Evolutionary conservation across 2,888 invertebrate genomes (phyloP).

Genomic region (Tupiocoris notatus): DNA sequence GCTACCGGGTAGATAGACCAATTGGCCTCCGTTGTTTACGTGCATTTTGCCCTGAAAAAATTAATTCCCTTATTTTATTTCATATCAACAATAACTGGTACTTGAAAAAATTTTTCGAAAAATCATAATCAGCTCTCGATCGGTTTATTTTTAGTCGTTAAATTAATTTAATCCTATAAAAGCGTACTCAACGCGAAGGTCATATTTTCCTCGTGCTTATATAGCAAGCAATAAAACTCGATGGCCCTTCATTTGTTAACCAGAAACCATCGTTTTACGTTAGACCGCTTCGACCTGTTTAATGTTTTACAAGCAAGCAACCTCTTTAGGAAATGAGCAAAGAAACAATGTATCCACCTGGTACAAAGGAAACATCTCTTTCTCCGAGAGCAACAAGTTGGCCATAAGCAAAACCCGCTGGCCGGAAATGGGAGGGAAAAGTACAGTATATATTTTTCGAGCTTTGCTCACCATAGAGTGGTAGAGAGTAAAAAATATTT

Average conservation of each 20-base stretch:
- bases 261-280: background rate
- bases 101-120: too few species aligned
- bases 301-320: background rate
- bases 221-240: background rate
- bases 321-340: background rate
- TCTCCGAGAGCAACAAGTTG: conserved; percentile 15
- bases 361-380: background rate
- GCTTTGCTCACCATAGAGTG: background rate
- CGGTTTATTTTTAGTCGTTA: too few species aligned
- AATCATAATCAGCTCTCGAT: too few species aligned
- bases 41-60: too few species aligned
- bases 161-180: too few species aligned
- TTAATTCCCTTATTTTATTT: too few species aligned
- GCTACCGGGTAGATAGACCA: too few species aligned
- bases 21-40: too few species aligned
- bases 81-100: too few species aligned
- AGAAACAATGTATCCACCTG: conserved; percentile 16
- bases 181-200: too few species aligned
- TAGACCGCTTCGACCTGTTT: background rate
- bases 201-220: too few species aligned
- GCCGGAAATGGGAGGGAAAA: background rate
- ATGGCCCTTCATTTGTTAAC: background rate
- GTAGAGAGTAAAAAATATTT: too few species aligned
- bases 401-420: background rate
- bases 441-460: conserved; percentile 2